Evolutionary conservation across 2,888 invertebrate genomes (phyloP).

Genomic region (Automeris io): DNA sequence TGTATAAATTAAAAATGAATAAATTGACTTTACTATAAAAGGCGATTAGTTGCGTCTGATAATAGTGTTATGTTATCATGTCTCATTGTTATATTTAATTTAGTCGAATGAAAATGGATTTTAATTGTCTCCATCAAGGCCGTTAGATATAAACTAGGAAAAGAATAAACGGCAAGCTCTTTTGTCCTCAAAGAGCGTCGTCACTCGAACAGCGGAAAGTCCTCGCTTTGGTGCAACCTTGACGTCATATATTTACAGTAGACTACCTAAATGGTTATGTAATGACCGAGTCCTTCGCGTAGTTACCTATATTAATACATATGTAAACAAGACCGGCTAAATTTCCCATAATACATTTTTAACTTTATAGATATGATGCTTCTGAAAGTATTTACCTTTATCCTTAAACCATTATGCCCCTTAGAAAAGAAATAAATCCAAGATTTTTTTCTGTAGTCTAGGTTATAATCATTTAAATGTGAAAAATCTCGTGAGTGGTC

Average conservation of each 20-base stretch:
- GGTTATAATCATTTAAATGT: too few species aligned
- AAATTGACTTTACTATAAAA: too few species aligned
- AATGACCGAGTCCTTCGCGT: conserved; percentile 11
- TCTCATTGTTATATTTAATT: neutral
- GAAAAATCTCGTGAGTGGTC: too few species aligned
- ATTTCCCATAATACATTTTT: too few species aligned
- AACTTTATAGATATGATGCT: too few species aligned
- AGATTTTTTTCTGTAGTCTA: too few species aligned
- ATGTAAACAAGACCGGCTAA: too few species aligned
- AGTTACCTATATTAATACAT: too few species aligned
- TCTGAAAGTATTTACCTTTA: too few species aligned
- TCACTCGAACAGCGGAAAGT: conserved; percentile 60
- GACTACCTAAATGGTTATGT: conserved; percentile 20
- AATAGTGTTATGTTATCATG: neutral
- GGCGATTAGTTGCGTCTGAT: too few species aligned
- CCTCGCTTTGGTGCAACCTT: conserved; percentile 35
- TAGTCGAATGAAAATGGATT: conserved; percentile 21
- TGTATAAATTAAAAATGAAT: neutral
- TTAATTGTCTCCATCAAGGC: conserved; percentile 49
- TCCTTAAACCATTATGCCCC: too few species aligned
- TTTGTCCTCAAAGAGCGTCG: conserved; percentile 51
- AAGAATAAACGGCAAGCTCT: conserved; percentile 53
- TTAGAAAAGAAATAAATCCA: too few species aligned
- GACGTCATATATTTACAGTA: conserved; percentile 27
- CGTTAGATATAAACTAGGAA: conserved; percentile 63